Evolutionary conservation across 2,113 vertebrate species (phyloP).

Genomic region (Okapia johnstoni): DNA sequence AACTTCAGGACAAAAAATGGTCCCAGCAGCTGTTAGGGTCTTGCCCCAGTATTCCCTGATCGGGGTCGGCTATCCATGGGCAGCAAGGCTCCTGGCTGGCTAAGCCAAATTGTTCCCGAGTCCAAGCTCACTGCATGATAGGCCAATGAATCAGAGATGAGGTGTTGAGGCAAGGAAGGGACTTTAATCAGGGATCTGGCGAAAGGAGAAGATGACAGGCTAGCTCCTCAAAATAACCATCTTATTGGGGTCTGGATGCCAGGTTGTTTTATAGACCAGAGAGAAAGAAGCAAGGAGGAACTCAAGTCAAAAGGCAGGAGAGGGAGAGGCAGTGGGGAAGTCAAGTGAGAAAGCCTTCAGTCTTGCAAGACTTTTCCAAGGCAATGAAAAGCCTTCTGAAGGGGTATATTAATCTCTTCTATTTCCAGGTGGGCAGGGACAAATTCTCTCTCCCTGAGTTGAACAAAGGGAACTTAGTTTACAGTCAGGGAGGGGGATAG

Average conservation of each 20-base stretch:
- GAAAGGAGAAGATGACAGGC: neutral
- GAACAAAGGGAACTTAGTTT: neutral
- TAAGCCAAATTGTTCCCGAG: neutral
- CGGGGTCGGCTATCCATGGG: rapidly evolving
- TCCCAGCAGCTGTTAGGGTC: neutral
- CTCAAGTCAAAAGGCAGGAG: neutral
- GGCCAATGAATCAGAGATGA: neutral
- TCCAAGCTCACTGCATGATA: neutral
- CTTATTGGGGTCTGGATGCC: neutral
- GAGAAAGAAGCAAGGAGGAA: neutral
- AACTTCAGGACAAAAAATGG: neutral
- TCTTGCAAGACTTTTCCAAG: neutral
- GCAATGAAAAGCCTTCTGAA: neutral
- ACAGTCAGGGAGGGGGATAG: neutral
- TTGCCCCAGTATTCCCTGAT: neutral
- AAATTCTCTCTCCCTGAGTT: neutral
- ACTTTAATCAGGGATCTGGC: neutral
- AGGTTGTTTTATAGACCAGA: neutral
- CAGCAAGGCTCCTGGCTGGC: neutral
- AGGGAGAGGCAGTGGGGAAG: neutral
- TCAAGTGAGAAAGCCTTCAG: neutral
- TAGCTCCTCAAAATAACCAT: neutral
- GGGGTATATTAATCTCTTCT: neutral
- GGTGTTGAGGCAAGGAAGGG: neutral
- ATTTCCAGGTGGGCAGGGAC: neutral